A percentile compares a stretch with the other conserved stretches of the same genome.
Conservation (phyloP, 1,140 invertebrate genomes). For the Zaprionus tsacasi region DNA sequence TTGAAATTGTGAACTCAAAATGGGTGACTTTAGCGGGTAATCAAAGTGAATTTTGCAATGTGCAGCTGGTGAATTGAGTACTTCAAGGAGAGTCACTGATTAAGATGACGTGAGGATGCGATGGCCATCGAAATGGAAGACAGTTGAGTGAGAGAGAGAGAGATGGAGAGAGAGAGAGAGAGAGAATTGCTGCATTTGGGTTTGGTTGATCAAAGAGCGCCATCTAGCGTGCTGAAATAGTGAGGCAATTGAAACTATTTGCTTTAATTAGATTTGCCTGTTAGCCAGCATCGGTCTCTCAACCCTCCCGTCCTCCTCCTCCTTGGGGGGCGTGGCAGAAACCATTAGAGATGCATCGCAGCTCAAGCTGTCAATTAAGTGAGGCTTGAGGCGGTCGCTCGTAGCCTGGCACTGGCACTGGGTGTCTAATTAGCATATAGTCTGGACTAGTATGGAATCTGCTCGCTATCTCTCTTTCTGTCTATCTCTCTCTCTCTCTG, state of each 20-base stretch:
- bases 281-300: slow-evolving; percentile 43
- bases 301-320: too few relatives aligned
- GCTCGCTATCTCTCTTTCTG: neutral
- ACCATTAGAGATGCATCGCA: slow-evolving; percentile 19
- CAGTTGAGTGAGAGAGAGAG: neutral
- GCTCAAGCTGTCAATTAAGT: slow-evolving; percentile 48
- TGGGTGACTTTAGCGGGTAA: neutral
- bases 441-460: neutral
- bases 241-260: slow-evolving; percentile 26
- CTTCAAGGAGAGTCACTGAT: slow-evolving; percentile 4
- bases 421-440: slow-evolving; percentile 49
- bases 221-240: slow-evolving; percentile 28
- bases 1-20: neutral
- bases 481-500: neutral
- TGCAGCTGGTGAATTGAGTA: slow-evolving; percentile 3
- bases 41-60: neutral
- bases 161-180: neutral
- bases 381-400: neutral
- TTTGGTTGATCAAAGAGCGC: slow-evolving; percentile 42
- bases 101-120: neutral
- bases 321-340: neutral
- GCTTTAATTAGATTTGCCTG: slow-evolving; percentile 57
- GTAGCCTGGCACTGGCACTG: neutral
- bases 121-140: neutral
- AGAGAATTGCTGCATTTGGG: slow-evolving; percentile 14